Percentiles rank a stretch among this genome's conserved stretches.
Evolutionary conservation across 2,888 invertebrate species (phyloP).

Genomic region (Tipula lateralis): DNA sequence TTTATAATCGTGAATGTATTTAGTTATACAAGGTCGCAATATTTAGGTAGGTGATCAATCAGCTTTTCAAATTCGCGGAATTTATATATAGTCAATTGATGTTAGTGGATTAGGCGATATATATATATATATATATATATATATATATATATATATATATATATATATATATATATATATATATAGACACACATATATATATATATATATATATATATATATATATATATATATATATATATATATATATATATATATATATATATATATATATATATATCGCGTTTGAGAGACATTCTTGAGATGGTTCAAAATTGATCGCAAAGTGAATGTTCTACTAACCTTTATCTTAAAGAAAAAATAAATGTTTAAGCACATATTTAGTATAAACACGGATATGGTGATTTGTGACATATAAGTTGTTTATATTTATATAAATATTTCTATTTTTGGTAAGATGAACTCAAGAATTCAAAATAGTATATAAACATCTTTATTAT

Average conservation of each 20-base stretch:
- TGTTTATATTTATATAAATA: not conserved
- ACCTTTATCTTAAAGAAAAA: not conserved
- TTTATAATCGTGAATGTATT: not conserved
- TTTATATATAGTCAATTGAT: not conserved
- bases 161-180: too few relatives aligned
- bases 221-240: not conserved
- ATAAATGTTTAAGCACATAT: not conserved
- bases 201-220: too few relatives aligned
- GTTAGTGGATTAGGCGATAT: not conserved
- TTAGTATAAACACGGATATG: not conserved
- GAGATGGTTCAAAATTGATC: not conserved
- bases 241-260: not conserved
- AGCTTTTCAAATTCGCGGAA: not conserved
- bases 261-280: not conserved
- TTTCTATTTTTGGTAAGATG: not conserved
- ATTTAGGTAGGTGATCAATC: not conserved
- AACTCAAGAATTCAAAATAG: slow-evolving; percentile 5
- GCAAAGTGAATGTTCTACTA: not conserved
- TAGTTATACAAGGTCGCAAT: not conserved
- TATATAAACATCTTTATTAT: not conserved
- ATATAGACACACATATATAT: too few relatives aligned
- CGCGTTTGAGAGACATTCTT: not conserved
- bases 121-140: too few relatives aligned
- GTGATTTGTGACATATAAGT: not conserved
- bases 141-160: too few relatives aligned